Conservation (phyloP, 2,113 vertebrate genomes). For the Notarius lentiginosus region DNA sequence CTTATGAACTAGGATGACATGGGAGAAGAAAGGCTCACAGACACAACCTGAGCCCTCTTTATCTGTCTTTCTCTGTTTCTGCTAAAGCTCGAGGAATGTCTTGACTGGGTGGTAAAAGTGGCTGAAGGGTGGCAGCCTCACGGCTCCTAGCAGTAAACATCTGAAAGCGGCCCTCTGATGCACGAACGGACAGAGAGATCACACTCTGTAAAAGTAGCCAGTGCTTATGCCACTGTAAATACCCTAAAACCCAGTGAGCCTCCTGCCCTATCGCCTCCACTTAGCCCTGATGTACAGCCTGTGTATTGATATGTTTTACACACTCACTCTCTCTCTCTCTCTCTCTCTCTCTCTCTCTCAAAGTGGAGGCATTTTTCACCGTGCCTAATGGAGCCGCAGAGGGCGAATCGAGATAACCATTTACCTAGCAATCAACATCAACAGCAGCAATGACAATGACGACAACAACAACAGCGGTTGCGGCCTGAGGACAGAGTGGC, state of each 20-base stretch:
- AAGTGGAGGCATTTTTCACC: conserved; percentile 54
- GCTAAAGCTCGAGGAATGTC: conserved; percentile 44
- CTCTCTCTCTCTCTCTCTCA: not conserved
- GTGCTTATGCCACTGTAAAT: not conserved
- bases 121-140: conserved; percentile 33
- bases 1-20: conserved; percentile 54
- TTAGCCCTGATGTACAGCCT: conserved; percentile 13
- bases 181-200: conserved; percentile 5
- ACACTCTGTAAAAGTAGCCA: conserved; percentile 22
- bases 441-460: conserved; percentile 57
- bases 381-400: conserved; percentile 49
- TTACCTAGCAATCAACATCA: conserved; percentile 57
- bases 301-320: not conserved
- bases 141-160: conserved; percentile 46
- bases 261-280: conserved; percentile 10
- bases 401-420: conserved; percentile 53
- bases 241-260: conserved; percentile 17
- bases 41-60: conserved; percentile 21
- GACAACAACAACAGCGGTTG: conserved; percentile 54
- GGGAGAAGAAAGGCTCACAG: conserved; percentile 35
- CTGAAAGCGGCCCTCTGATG: conserved; percentile 37
- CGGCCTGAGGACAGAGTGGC: conserved; percentile 46
- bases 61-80: not conserved
- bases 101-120: conserved; percentile 51
- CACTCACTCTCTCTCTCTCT: not conserved